Evolutionary conservation across 2,888 invertebrate genomes (phyloP).

Genomic region (Drosophila austrosaltans): DNA sequence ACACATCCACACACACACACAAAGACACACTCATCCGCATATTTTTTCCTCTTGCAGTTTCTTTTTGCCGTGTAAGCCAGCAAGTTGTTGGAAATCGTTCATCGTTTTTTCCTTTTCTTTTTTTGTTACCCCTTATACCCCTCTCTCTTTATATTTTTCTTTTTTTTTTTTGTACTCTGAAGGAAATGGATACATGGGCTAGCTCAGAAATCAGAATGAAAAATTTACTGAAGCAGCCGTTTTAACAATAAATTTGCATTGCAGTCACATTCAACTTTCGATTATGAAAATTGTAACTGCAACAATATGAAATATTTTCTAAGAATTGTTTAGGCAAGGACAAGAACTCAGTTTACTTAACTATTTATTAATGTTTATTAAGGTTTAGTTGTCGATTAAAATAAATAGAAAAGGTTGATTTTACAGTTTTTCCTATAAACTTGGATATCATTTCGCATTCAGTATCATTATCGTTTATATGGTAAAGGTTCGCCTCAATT

Average conservation of each 20-base stretch:
- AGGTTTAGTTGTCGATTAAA: no score
- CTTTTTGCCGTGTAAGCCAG: constrained; percentile 15
- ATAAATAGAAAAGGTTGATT: no score
- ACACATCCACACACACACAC: constrained; percentile 28
- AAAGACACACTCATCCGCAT: constrained; percentile 21
- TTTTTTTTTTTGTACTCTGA: background rate
- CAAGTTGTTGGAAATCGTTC: constrained; percentile 26
- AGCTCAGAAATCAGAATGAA: background rate
- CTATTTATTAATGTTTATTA: no score
- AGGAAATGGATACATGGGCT: constrained; percentile 4
- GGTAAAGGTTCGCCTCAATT: no score
- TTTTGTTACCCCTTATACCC: no score
- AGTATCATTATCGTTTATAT: no score
- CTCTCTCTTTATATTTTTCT: background rate
- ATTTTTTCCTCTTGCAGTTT: constrained; percentile 8
- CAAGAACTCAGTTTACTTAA: no score
- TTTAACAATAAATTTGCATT: background rate
- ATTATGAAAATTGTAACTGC: background rate
- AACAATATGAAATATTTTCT: no score
- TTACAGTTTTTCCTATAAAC: no score
- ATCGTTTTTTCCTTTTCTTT: constrained; percentile 4
- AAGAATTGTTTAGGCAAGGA: no score
- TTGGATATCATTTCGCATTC: no score
- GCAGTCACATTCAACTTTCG: background rate
- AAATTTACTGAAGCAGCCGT: background rate